Percentiles rank a stretch among this genome's conserved stretches.
Conservation (phyloP, 2,113 vertebrate species). For the Canis aureus region DNA sequence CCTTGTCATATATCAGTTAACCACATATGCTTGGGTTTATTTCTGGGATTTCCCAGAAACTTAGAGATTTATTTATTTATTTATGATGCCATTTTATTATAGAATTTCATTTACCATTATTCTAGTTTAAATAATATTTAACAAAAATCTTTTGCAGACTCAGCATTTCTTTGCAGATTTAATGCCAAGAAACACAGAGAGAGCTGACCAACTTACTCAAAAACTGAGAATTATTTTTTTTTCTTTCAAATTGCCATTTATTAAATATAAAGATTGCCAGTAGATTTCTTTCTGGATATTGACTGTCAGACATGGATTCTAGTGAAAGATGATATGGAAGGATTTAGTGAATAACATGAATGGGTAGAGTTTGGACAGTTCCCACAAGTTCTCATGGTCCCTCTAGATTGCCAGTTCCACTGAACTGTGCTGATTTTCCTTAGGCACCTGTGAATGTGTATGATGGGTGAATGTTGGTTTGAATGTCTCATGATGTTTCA, state of each 20-base stretch:
- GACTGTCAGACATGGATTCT: neutral
- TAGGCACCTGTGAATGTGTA: neutral
- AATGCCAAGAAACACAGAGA: slow-evolving; percentile 17
- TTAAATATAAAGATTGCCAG: slow-evolving; percentile 14
- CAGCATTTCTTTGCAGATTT: slow-evolving; percentile 47
- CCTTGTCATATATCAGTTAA: neutral
- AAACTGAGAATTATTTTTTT: neutral
- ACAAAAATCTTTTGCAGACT: slow-evolving; percentile 29
- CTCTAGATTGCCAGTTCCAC: neutral
- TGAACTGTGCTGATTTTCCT: neutral
- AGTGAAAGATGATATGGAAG: neutral
- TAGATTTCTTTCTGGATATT: slow-evolving; percentile 25
- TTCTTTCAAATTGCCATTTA: neutral
- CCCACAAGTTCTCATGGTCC: neutral
- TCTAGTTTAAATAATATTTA: slow-evolving; percentile 56
- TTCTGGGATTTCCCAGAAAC: neutral
- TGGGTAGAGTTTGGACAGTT: neutral
- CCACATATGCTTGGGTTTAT: neutral
- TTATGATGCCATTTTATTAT: slow-evolving; percentile 23
- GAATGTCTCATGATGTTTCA: neutral
- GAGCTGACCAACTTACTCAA: neutral
- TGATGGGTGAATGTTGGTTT: neutral
- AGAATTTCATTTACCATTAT: neutral
- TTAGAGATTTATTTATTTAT: neutral
- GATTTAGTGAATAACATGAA: neutral